These are phyloP conservation scores for Lepidurus arcticus DNA, from an alignment of 1,140 invertebrate species.

Conservation along the genomic window DNA sequence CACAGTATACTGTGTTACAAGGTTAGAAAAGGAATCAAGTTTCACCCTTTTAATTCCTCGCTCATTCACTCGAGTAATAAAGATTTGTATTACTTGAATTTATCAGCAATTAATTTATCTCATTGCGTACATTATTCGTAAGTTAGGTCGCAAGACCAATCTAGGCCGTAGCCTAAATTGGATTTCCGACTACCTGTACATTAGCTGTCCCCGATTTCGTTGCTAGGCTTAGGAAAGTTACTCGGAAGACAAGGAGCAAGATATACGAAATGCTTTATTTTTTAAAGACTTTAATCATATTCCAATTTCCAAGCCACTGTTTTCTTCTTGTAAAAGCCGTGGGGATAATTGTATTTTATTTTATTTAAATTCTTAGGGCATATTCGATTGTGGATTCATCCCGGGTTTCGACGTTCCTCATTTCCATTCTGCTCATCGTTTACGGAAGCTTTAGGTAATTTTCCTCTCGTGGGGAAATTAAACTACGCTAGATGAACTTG, in stretches of 20 bases:
- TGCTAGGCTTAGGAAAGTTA: neutral
- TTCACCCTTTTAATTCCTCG: no score
- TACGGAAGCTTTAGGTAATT: constrained; percentile 78
- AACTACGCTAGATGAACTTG: neutral
- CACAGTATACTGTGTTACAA: neutral
- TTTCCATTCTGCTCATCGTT: constrained; percentile 94
- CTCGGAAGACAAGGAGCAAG: neutral
- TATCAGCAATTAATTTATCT: no score
- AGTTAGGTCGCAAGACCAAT: neutral
- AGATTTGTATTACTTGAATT: no score
- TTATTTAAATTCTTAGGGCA: constrained; percentile 55
- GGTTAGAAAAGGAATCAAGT: neutral
- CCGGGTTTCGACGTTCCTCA: constrained; percentile 90
- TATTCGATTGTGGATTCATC: constrained; percentile 96
- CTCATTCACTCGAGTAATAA: no score
- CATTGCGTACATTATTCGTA: no score
- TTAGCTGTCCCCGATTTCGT: neutral
- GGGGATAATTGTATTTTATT: neutral
- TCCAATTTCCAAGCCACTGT: neutral
- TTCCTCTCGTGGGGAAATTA: neutral
- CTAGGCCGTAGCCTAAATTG: neutral
- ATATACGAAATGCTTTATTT: neutral
- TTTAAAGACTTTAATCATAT: neutral
- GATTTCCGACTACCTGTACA: neutral
- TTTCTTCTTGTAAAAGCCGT: neutral